Base-by-base conservation (phyloP, 2,888 invertebrate species). In the Drosophila cracens region DNA sequence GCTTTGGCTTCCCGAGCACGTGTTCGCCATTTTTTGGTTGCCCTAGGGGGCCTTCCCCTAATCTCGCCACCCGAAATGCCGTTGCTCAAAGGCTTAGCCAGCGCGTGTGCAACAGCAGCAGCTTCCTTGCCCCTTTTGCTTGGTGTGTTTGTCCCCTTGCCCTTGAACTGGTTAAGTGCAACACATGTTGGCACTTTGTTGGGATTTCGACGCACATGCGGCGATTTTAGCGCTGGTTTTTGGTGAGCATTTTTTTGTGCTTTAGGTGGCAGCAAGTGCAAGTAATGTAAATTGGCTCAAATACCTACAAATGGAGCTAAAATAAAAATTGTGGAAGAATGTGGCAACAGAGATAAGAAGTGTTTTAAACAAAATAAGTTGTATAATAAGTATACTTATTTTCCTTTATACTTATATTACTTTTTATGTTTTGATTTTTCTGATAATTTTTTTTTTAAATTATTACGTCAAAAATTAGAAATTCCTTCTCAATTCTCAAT, bases 141-240 rank as follows among this genome's bases (percentile, higher is more conserved):
- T 43, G 36, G 53, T 10, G 31, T 31, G 10, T 27, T 16, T 46
- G 25, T 49, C 68, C 64, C 53, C 38, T 43, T 46, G 13, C 25
- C 25, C 2, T 6, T 36, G 33, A 56, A 52, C 18, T 31, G 65
- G 87, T 77, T 90, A 90, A 88, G 90, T 90, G 89, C 90, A 86
- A 85, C 85, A 85, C 83, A 85, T 90, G 85, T 90, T 86, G 81
- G 76, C 89, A 85, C 89, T 90, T 90, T 85, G 90, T 83, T 68
- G 81, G 83, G 78, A 85, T 90, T 88, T 86, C 46, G 60, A 60
- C 57, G 74, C 67, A 78, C 52, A 69, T 73, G 72, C 56, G 64
- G 40, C 70, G 65, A 83, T 76, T 71, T 59, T 52, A 61, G 70
- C 83, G 72, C 68, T 81, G 53, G 70, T 70, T 83, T 70, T 70